These are phyloP conservation scores for Smithornis capensis DNA, from an alignment of 2,113 vertebrate species.

Conservation along the genomic window DNA sequence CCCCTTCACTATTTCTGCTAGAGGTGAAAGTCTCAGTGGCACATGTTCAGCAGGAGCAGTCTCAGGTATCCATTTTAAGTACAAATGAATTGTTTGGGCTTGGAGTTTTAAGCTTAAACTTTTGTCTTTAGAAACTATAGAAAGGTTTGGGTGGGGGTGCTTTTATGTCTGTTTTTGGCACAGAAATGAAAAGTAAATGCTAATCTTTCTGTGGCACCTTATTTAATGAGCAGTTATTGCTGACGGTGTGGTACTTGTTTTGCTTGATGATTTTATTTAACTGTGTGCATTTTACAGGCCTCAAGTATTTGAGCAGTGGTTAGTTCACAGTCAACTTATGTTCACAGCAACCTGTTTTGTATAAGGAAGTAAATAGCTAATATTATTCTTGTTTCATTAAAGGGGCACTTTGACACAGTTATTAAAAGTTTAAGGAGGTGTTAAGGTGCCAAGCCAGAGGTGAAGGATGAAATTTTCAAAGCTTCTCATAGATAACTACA, in stretches of 20 bases:
- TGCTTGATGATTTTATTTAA: not conserved
- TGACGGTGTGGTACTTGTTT: not conserved
- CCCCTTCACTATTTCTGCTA: not conserved
- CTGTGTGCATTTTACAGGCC: not conserved
- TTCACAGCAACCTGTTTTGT: not conserved
- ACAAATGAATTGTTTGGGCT: not conserved
- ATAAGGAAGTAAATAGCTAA: not conserved
- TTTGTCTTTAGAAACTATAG: not conserved
- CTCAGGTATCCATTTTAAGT: not conserved
- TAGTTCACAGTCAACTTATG: not conserved
- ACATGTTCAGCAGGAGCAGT: not conserved
- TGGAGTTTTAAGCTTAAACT: not conserved
- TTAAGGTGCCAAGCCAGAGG: not conserved
- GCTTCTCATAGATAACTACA: not conserved
- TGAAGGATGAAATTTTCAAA: not conserved
- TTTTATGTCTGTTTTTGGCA: not conserved
- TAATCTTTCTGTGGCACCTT: not conserved
- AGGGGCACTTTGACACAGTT: not conserved
- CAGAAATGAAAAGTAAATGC: not conserved
- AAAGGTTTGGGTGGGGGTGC: not conserved
- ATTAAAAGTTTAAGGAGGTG: not conserved
- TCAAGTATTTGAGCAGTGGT: not conserved
- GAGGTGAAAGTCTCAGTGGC: not conserved
- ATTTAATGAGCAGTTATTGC: not conserved
- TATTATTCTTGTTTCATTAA: not conserved